Base-by-base conservation (phyloP, 1,140 invertebrate species). In the Drosophila setifemur region DNA sequence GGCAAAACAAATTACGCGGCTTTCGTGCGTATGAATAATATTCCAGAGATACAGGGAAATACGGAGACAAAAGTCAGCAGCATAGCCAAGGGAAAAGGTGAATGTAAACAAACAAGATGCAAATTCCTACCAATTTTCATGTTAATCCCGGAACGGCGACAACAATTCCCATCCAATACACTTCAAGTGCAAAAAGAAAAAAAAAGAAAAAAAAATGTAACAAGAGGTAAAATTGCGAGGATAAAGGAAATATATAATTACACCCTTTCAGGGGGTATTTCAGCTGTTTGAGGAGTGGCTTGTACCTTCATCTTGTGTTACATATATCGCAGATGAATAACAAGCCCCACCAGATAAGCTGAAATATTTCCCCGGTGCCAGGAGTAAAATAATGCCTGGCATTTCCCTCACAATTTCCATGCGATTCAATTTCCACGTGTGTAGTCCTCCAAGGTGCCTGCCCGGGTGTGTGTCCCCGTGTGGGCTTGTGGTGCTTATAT, bases 121-220 rank as follows among this genome's bases (percentile, higher is more conserved):
- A 73, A 83, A 78, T 76, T 69, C 69, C 43, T 64, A 53, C 73
- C 78, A 83, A 83, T 83, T 83, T 83, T 73, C 73, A 73, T 77
- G 82, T 83, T 83, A 83, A 83, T 83, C 78, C 79, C 58, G 66
- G 60, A 73, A 79, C 57, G 67, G 70, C 43, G 57, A 61, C 63
- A 82, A 61, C 63, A 82, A 82, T 77, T 82, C 81, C 40, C 60
- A 82, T 63, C 48, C 49, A 69, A 78, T 68, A 53, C 69, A 57
- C 60, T 78, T 68, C 47, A 48, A 58, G 35, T 18, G 49, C 43
- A 37, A 16, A 14, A 35, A 70, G 18, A 40, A 28, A 55, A 42
- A 16, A 26, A 60, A 61, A 14, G 29, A 70, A 14, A 40, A 28
- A 55, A 42, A 16, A 26, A 60, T 54, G 7, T 21, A 29, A 52